Evolutionary conservation across 1,140 invertebrate species (phyloP).

Genomic region (Gonatopus flavifemur): DNA sequence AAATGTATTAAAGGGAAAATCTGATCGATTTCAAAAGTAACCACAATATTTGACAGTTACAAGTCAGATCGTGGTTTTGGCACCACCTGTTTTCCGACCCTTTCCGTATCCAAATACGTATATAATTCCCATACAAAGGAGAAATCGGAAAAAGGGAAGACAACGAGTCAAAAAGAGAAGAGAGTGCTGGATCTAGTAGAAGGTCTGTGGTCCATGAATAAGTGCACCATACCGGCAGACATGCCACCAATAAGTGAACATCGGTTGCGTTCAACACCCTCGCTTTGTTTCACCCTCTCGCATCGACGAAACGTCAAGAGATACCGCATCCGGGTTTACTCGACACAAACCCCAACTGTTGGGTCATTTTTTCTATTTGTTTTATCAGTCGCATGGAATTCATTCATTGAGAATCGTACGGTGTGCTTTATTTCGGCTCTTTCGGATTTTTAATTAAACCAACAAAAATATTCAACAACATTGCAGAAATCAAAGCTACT

Average conservation of each 20-base stretch:
- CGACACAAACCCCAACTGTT: constrained; percentile 18
- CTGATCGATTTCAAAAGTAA: constrained; percentile 56
- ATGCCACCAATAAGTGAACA: constrained; percentile 59
- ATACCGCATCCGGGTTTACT: constrained; percentile 28
- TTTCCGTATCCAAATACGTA: constrained; percentile 23
- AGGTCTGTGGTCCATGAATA: constrained; percentile 37
- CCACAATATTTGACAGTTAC: constrained; percentile 57
- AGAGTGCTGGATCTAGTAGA: constrained; percentile 18
- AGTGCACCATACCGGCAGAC: constrained; percentile 56
- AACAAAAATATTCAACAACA: too few relatives aligned
- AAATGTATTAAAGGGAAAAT: constrained; percentile 22
- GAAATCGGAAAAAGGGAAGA: constrained; percentile 2
- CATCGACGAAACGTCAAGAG: too few relatives aligned
- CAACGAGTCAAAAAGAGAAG: too few relatives aligned
- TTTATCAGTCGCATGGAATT: too few relatives aligned
- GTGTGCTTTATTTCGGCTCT: too few relatives aligned
- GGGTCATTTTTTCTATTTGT: neutral
- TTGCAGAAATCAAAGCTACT: too few relatives aligned
- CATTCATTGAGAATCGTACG: too few relatives aligned
- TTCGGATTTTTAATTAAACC: too few relatives aligned
- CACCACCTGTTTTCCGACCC: constrained; percentile 56
- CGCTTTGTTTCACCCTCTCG: constrained; percentile 40
- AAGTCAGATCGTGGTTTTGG: constrained; percentile 46
- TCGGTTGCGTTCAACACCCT: constrained; percentile 53
- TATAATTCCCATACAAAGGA: too few relatives aligned